These are phyloP conservation scores for Oreochromis spilurus DNA, from an alignment of 2,113 vertebrate species.

Conservation along the genomic window DNA sequence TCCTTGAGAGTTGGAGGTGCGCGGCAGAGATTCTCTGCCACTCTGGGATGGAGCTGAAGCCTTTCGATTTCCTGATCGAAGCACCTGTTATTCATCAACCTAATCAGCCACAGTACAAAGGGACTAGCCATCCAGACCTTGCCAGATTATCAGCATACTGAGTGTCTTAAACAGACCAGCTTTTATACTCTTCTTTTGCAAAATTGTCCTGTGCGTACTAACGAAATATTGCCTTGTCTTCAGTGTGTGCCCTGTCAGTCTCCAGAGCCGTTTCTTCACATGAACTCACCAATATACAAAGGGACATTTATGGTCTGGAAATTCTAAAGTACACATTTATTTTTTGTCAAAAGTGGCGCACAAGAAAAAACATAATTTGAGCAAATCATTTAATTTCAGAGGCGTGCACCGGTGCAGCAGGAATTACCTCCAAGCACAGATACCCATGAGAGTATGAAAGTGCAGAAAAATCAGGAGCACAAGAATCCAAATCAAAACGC, in stretches of 20 bases:
- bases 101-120: neutral
- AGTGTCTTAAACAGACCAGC: neutral
- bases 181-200: neutral
- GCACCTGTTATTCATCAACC: neutral
- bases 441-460: neutral
- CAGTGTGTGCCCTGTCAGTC: neutral
- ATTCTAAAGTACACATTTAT: neutral
- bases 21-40: neutral
- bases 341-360: neutral
- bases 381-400: neutral
- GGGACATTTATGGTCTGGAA: neutral
- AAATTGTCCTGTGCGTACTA: neutral
- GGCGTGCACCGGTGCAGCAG: neutral
- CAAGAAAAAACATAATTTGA: neutral
- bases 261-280: neutral
- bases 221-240: neutral
- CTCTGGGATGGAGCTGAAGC: neutral
- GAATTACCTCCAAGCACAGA: neutral
- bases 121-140: neutral
- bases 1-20: neutral
- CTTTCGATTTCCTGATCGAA: neutral
- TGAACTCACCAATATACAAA: neutral
- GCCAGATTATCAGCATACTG: neutral
- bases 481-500: neutral
- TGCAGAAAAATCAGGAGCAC: neutral